Percentiles rank a stretch among this genome's conserved stretches.
Evolutionary conservation across 1,140 invertebrate genomes (phyloP).

Genomic region (Uloborus diversus): DNA sequence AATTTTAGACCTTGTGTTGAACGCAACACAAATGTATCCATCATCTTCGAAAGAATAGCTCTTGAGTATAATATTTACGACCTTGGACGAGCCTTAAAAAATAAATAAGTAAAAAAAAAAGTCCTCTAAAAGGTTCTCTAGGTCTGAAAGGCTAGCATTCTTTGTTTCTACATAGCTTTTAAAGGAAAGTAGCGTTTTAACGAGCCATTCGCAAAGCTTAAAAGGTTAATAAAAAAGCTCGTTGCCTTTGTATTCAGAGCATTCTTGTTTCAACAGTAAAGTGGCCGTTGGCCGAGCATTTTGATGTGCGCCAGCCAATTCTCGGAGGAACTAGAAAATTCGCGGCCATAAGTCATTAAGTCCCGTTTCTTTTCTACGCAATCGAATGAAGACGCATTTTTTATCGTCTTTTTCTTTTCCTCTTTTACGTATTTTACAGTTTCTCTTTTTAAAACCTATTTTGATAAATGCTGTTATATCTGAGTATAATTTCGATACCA

Average conservation of each 20-base stretch:
- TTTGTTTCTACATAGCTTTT: background rate
- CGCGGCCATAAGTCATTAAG: conserved; percentile 35
- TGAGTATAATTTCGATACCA: too few relatives aligned
- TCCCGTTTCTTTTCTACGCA: conserved; percentile 32
- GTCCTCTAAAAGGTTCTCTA: too few relatives aligned
- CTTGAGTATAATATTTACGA: too few relatives aligned
- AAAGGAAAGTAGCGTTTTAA: conserved; percentile 27
- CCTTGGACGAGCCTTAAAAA: too few relatives aligned
- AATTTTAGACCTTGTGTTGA: too few relatives aligned
- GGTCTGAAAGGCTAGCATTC: background rate
- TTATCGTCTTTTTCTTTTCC: conserved; percentile 4
- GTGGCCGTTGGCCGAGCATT: conserved; percentile 51
- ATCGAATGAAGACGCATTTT: conserved; percentile 25
- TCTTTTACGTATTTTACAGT: background rate
- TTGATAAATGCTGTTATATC: too few relatives aligned
- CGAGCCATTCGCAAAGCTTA: conserved; percentile 7
- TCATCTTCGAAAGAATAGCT: too few relatives aligned
- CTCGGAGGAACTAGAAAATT: conserved; percentile 49
- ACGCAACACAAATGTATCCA: too few relatives aligned
- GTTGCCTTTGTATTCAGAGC: conserved; percentile 41
- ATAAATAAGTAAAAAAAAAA: too few relatives aligned
- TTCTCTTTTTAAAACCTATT: background rate
- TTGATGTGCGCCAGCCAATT: conserved; percentile 31
- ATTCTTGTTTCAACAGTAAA: conserved; percentile 45
- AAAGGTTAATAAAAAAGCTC: conserved; percentile 42